Evolutionary conservation across 1,140 invertebrate species (phyloP), one percentile per base, ranked within the genome.

Genomic region (Cyclina sinensis): DNA sequence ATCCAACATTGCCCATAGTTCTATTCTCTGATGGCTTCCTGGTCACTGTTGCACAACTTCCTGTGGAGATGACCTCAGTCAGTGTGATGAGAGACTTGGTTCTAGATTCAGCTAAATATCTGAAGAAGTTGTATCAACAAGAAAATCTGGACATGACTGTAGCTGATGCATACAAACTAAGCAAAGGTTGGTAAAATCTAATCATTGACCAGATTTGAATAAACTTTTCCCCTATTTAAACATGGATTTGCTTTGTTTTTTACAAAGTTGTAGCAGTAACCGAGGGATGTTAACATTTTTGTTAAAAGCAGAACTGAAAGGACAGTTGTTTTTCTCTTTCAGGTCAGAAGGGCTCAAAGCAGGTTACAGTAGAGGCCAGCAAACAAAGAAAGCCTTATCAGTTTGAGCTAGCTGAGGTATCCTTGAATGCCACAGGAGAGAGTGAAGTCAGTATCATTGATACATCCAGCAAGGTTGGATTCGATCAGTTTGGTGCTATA

Each of bases 21-120:
- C 91, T 95, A 3, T 95, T 93, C 86, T 95, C 94, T 9, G 95
- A 95, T 91, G 95, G 95, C 11, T 95, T 93, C 91, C 89, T 95
- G 84, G 95, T 95, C 0, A 95, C 94, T 1, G 91, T 94, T 9
- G 73, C 90, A 9, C 92, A 94, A 73, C 88, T 94, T 4, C 92
- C 91, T 16, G 86, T 73, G 16, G 93, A 95, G 14, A 54, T 93
- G 21, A 93, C 91, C 14, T 89, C 86, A 65, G 54, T 94, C 30
- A 90, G 88, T 21, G 81, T 95, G 81, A 93, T 95, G 92, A 86
- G 91, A 54, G 92, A 93, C 30, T 83, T 94, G 48, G 91, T 95
- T 12, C 30, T 92, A 24, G 91, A 93, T 27, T 94, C 94, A 12
- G 91, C 92, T 12, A 89, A 91, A 73, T 90, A 93, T 74, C 46